Conservation (phyloP, 2,888 invertebrate species). For the Nebria brevicollis region DNA sequence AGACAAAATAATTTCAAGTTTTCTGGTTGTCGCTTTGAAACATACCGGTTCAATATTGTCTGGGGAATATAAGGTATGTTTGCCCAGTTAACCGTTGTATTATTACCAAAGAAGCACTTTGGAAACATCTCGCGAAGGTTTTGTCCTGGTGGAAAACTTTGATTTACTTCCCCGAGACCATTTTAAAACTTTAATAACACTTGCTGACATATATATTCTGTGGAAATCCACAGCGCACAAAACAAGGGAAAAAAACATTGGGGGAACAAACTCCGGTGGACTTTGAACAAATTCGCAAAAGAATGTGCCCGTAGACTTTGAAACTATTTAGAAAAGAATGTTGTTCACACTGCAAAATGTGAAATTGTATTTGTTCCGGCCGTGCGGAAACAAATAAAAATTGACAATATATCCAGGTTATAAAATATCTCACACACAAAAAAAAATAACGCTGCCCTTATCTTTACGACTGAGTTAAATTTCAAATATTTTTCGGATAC, state of each 20-base stretch:
- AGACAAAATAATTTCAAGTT: neutral
- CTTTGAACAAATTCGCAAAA: neutral
- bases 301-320: neutral
- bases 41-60: neutral
- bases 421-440: neutral
- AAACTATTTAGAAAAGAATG: conserved; percentile 1
- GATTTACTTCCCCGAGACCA: neutral
- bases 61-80: neutral
- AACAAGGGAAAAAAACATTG: too few relatives aligned
- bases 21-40: neutral
- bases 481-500: neutral
- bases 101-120: neutral
- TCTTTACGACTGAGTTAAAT: neutral
- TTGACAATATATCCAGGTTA: neutral
- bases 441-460: neutral
- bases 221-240: neutral
- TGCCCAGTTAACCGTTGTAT: neutral
- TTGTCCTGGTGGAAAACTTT: neutral
- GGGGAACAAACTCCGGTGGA: neutral
- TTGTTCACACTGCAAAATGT: neutral
- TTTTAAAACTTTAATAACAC: neutral
- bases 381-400: neutral
- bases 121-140: neutral
- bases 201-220: neutral
- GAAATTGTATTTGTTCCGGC: neutral